Evolutionary conservation across 2,888 invertebrate species (phyloP).

Genomic region (Yponomeuta malinellus): DNA sequence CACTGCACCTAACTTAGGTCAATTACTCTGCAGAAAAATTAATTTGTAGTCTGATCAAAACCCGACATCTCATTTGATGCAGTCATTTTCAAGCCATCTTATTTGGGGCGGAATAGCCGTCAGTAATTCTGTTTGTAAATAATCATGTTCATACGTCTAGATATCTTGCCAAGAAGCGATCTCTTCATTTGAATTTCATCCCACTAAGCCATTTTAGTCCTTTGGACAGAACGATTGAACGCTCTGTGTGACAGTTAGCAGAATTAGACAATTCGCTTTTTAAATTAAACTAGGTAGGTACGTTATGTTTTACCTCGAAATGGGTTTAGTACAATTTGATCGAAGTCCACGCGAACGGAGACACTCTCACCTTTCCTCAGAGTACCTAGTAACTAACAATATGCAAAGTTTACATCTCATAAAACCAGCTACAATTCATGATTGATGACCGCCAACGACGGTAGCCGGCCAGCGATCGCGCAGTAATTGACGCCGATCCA

Average conservation of each 20-base stretch:
- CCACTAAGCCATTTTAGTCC: too few relatives aligned
- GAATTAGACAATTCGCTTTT: too few relatives aligned
- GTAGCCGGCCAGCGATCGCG: conserved; percentile 45
- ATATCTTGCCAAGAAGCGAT: neutral
- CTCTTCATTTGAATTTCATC: neutral
- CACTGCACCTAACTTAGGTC: neutral
- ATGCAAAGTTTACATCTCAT: neutral
- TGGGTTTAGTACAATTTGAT: too few relatives aligned
- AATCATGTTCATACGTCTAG: conserved; percentile 46
- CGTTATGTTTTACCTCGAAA: too few relatives aligned
- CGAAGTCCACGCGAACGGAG: too few relatives aligned
- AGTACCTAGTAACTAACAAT: too few relatives aligned
- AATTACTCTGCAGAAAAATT: conserved; percentile 24
- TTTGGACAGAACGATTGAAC: too few relatives aligned
- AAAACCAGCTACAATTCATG: conserved; percentile 40
- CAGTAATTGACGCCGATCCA: conserved; percentile 53
- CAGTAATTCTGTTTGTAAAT: conserved; percentile 57
- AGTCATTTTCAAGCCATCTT: conserved; percentile 33
- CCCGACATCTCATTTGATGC: conserved; percentile 27
- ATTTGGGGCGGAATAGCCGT: conserved; percentile 36
- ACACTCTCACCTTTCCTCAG: too few relatives aligned
- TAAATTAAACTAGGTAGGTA: too few relatives aligned
- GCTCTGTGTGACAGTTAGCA: too few relatives aligned
- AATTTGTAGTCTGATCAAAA: conserved; percentile 18
- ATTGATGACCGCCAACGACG: conserved; percentile 65